These are phyloP conservation scores for Pseudochromis fuscus DNA, from an alignment of 2,797 vertebrate genomes.

Conservation along the genomic window DNA sequence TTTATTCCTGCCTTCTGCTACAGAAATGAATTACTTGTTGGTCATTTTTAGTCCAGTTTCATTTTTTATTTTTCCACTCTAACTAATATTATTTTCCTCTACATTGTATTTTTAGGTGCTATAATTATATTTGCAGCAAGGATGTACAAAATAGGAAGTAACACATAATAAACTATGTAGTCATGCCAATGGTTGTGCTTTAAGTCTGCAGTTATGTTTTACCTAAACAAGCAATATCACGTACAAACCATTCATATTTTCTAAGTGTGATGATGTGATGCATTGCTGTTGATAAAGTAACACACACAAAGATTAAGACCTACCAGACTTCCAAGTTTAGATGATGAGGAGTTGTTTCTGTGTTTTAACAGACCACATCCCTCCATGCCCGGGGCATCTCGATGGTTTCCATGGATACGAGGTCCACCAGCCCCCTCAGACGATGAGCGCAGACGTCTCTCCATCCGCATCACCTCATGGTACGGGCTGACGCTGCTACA, in stretches of 20 bases:
- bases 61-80: not conserved
- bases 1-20: not conserved
- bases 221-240: not conserved
- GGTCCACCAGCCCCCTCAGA: conserved; percentile 96
- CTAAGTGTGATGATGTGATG: not conserved
- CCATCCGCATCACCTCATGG: conserved; percentile 91
- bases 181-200: not conserved
- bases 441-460: conserved; percentile 93
- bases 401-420: conserved; percentile 90
- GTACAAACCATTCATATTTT: not conserved
- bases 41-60: not conserved
- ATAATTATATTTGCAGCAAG: not conserved
- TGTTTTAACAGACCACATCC: conserved; percentile 88
- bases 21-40: not conserved
- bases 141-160: conserved; percentile 7
- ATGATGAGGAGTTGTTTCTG: conserved; percentile 93
- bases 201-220: not conserved
- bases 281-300: not conserved
- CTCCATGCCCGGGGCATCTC: conserved; percentile 88
- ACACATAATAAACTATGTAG: not conserved
- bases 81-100: not conserved
- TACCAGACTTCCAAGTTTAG: conserved; percentile 98
- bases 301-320: conserved; percentile 55
- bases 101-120: not conserved
- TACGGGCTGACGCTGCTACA: conserved; percentile 93